Conservation (phyloP, 2,888 invertebrate genomes). For the Hypselothyrea guttata region DNA sequence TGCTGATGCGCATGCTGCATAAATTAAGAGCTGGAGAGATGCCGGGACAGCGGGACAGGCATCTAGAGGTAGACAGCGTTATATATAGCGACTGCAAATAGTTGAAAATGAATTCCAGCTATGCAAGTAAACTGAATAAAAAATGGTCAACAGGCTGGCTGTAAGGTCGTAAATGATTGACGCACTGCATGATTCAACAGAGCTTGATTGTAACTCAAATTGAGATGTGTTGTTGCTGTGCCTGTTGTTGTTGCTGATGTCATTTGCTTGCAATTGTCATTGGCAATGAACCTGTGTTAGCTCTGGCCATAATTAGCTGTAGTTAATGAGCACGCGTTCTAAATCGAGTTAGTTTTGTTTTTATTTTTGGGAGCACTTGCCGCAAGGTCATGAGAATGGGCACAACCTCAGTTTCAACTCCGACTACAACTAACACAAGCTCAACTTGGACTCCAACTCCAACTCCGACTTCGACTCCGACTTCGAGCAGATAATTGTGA, state of each 20-base stretch:
- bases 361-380: conserved; percentile 28
- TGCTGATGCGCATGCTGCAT: conserved; percentile 57
- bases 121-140: conserved; percentile 4
- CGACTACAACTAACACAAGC: conserved; percentile 1
- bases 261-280: conserved; percentile 71
- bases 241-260: conserved; percentile 51
- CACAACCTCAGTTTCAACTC: conserved; percentile 36
- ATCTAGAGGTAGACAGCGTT: no score
- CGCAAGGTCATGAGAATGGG: conserved; percentile 67
- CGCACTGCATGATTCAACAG: conserved; percentile 21
- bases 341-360: conserved; percentile 33
- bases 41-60: no score
- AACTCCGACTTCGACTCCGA: conserved; percentile 23
- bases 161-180: conserved; percentile 36
- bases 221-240: conserved; percentile 15
- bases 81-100: conserved; percentile 23
- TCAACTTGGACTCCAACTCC: conserved; percentile 7
- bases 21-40: conserved; percentile 42
- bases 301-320: conserved; percentile 57
- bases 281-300: conserved; percentile 63
- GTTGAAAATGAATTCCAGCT: conserved; percentile 39
- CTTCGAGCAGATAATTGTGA: conserved; percentile 30
- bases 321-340: conserved; percentile 57
- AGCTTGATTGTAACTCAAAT: conserved; percentile 13
- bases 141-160: not conserved